Percentiles rank a stretch among this genome's conserved stretches.
Evolutionary conservation across 2,888 invertebrate species (phyloP).

Genomic region (Cyclophora punctaria): DNA sequence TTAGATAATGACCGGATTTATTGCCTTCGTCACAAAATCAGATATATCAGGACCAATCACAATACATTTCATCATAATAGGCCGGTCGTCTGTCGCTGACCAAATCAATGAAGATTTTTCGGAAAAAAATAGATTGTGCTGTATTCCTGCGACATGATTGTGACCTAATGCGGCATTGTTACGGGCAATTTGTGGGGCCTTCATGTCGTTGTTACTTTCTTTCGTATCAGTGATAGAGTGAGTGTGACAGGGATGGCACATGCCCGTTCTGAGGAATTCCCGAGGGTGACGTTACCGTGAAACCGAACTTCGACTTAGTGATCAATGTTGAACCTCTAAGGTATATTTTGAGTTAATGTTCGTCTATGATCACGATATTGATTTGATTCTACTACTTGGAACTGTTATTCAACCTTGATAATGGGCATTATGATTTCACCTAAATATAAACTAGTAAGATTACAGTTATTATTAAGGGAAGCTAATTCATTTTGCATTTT

Average conservation of each 20-base stretch:
- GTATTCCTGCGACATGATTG: constrained; percentile 41
- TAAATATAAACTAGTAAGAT: background rate
- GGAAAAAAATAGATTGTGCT: constrained; percentile 36
- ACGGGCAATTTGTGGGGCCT: constrained; percentile 51
- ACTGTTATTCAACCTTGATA: background rate
- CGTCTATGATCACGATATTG: constrained; percentile 43
- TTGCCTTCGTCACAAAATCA: constrained; percentile 27
- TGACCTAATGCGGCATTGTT: constrained; percentile 56
- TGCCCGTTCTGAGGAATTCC: constrained; percentile 41
- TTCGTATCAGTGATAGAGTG: constrained; percentile 36
- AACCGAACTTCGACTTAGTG: constrained; percentile 59
- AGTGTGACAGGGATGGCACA: constrained; percentile 45
- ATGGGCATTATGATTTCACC: no score
- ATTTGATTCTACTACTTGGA: constrained; percentile 28
- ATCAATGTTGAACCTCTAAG: constrained; percentile 59
- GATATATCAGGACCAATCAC: constrained; percentile 28
- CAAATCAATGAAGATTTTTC: constrained; percentile 34
- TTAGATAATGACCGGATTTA: constrained; percentile 33
- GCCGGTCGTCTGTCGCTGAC: constrained; percentile 20
- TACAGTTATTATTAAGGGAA: constrained; percentile 6
- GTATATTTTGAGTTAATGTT: constrained; percentile 59
- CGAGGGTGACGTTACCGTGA: constrained; percentile 58
- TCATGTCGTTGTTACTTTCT: constrained; percentile 42
- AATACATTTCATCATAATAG: constrained; percentile 31
- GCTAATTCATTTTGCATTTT: constrained; percentile 13